A percentile compares a stretch with the other conserved stretches of the same genome.
phyloP scores from a whole-genome alignment of 2,888 invertebrate species.

The Trichogramma evanescens region DNA sequence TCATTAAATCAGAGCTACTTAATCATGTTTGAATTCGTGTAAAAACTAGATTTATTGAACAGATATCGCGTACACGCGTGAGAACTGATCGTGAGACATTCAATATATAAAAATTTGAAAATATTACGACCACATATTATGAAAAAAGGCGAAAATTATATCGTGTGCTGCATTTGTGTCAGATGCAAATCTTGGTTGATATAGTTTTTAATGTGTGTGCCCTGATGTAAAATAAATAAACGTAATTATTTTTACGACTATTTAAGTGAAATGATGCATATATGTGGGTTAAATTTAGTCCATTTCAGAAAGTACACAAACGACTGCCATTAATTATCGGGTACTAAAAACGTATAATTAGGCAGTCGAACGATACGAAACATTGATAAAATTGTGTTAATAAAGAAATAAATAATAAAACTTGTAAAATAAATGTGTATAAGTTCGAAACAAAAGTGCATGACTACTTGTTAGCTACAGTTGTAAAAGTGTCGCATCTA shows the following conservation, averaged over 20 bases:
- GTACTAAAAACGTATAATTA: neutral
- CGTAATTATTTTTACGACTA: conserved; percentile 19
- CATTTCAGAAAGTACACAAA: conserved; percentile 27
- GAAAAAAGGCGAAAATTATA: no score
- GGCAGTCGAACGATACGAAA: conserved; percentile 15
- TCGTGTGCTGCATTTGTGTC: conserved; percentile 2
- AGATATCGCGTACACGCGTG: no score
- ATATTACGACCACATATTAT: no score
- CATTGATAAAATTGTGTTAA: conserved; percentile 18
- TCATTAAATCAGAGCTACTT: conserved; percentile 39
- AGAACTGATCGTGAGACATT: no score
- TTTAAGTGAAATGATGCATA: conserved; percentile 19
- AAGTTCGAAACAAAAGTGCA: conserved; percentile 22
- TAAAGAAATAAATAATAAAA: conserved; percentile 20
- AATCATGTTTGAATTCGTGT: conserved; percentile 28
- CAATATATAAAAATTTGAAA: no score
- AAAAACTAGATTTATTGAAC: conserved; percentile 34
- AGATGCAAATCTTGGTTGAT: conserved; percentile 27
- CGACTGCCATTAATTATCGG: conserved; percentile 19
- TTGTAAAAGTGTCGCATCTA: conserved; percentile 8
- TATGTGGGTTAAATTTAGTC: conserved; percentile 21
- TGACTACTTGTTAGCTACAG: conserved; percentile 29
- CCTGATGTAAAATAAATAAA: conserved; percentile 15
- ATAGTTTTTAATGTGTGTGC: conserved; percentile 34
- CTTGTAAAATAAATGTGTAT: conserved; percentile 33